Conservation (phyloP, 2,797 vertebrate species). For the Rhadinocentrus ornatus region DNA sequence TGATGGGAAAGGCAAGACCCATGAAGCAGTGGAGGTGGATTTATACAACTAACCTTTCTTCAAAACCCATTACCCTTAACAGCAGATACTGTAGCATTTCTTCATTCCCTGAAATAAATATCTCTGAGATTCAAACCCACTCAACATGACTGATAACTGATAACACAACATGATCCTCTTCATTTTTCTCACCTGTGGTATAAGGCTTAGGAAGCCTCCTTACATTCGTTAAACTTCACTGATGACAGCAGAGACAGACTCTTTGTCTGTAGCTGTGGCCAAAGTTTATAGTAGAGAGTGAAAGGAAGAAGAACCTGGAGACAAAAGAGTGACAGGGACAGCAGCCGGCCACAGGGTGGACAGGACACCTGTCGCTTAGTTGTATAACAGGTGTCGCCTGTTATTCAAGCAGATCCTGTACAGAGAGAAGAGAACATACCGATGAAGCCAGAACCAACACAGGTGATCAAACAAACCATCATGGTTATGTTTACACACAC, state of each 20-base stretch:
- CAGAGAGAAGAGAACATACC: slow-evolving; percentile 37
- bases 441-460: slow-evolving; percentile 23
- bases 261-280: slow-evolving; percentile 54
- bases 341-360: slow-evolving; percentile 37
- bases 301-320: slow-evolving; percentile 69
- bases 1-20: slow-evolving; percentile 43
- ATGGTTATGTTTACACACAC: background rate
- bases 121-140: slow-evolving; percentile 48
- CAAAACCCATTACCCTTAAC: slow-evolving; percentile 27
- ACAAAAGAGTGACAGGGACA: slow-evolving; percentile 62
- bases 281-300: slow-evolving; percentile 64
- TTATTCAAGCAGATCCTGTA: slow-evolving; percentile 85
- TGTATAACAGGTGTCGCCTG: slow-evolving; percentile 49
- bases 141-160: slow-evolving; percentile 50
- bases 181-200: slow-evolving; percentile 33
- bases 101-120: slow-evolving; percentile 58
- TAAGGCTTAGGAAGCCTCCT: slow-evolving; percentile 45
- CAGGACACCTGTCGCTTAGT: slow-evolving; percentile 51
- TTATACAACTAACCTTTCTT: slow-evolving; percentile 45
- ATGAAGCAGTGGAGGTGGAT: slow-evolving; percentile 42
- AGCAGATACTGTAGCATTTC: slow-evolving; percentile 41
- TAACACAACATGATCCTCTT: slow-evolving; percentile 48
- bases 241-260: slow-evolving; percentile 63
- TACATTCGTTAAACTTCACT: slow-evolving; percentile 74
- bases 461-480: slow-evolving; percentile 23